Evolutionary conservation across 2,797 vertebrate species (phyloP).

Genomic region (Cossypha caffra): DNA sequence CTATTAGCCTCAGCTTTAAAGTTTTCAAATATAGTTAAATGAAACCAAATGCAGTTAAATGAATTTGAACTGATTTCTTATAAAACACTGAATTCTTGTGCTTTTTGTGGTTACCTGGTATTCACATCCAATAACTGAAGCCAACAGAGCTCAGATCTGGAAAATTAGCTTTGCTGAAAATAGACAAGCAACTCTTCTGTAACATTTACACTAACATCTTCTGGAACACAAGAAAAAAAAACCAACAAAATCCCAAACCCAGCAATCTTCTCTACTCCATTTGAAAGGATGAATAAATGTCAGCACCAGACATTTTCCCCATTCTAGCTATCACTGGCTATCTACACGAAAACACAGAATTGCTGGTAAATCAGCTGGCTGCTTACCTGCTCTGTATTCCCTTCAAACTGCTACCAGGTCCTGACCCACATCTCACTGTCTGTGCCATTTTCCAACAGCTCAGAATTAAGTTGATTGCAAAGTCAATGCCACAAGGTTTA

Average conservation of each 20-base stretch:
- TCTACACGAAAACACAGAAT: neutral
- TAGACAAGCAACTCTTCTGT: conserved; percentile 14
- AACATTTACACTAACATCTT: neutral
- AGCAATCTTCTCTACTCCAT: neutral
- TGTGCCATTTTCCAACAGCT: neutral
- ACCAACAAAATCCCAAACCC: neutral
- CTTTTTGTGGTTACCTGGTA: conserved; percentile 52
- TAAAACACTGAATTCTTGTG: conserved; percentile 42
- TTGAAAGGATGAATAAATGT: conserved; percentile 15
- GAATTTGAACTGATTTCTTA: conserved; percentile 35
- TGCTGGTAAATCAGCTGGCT: neutral
- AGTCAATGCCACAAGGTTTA: neutral
- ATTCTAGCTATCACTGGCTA: neutral
- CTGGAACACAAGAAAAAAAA: neutral
- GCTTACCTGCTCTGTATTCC: neutral
- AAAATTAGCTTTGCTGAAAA: conserved; percentile 48
- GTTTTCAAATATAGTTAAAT: conserved; percentile 44
- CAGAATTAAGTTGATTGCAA: neutral
- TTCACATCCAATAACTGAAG: conserved; percentile 19
- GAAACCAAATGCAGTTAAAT: conserved; percentile 48
- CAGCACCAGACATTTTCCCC: neutral
- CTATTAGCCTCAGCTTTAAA: neutral
- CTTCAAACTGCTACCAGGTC: neutral
- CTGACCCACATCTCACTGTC: neutral
- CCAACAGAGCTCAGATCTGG: conserved; percentile 22